These are phyloP conservation scores for Acromyrmex heyeri DNA, from an alignment of 1,140 invertebrate genomes.

Conservation along the genomic window DNA sequence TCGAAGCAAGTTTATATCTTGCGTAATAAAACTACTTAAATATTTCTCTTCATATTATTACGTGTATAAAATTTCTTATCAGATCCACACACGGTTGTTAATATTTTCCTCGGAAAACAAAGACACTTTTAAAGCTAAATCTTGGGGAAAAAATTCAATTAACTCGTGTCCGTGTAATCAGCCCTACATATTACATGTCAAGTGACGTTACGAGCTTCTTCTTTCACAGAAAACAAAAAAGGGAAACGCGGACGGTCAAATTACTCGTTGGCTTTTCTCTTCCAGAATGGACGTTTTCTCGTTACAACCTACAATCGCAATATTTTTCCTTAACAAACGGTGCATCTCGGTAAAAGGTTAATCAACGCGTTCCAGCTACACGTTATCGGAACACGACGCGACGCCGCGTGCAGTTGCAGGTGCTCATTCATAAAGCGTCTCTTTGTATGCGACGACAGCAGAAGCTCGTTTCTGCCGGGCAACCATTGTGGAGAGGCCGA, in stretches of 20 bases:
- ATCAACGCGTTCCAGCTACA: constrained; percentile 47
- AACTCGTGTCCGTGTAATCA: neutral
- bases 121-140: neutral
- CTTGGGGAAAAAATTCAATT: neutral
- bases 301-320: constrained; percentile 16
- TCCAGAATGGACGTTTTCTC: neutral
- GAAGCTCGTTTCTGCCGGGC: constrained; percentile 68
- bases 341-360: constrained; percentile 45
- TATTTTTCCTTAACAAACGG: constrained; percentile 43
- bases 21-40: neutral
- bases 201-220: neutral
- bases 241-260: neutral
- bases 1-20: neutral
- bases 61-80: constrained; percentile 4
- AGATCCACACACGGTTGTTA: neutral
- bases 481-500: constrained; percentile 71
- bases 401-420: constrained; percentile 46
- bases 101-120: neutral
- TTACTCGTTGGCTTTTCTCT: neutral
- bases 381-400: constrained; percentile 48
- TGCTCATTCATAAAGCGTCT: constrained; percentile 71
- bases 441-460: constrained; percentile 69
- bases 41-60: neutral
- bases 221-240: neutral
- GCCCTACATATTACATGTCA: neutral